phyloP scores from a whole-genome alignment of 2,888 invertebrate species.

The Calameuta pallipes region DNA sequence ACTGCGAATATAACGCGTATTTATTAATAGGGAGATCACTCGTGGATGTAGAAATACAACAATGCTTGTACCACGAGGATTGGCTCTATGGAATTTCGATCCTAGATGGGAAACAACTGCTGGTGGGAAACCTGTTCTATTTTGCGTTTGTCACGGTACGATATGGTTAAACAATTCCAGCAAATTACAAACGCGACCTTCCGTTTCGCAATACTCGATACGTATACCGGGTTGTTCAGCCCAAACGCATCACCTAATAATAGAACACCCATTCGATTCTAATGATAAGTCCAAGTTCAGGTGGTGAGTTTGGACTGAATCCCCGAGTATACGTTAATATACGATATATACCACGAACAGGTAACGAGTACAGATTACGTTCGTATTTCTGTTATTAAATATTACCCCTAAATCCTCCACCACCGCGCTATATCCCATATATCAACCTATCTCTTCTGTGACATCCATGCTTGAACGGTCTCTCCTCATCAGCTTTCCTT shows the following conservation, averaged over 20 bases:
- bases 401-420: neutral
- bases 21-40: neutral
- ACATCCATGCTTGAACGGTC: neutral
- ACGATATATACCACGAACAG: neutral
- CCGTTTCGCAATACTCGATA: neutral
- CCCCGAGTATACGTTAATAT: neutral
- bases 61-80: neutral
- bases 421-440: neutral
- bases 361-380: neutral
- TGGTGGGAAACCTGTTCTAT: neutral
- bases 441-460: neutral
- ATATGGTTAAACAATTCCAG: neutral
- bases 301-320: no score
- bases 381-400: slow-evolving; percentile 1
- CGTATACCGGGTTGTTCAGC: neutral
- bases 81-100: neutral
- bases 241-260: no score
- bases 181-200: neutral
- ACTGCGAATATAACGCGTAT: neutral
- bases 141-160: neutral
- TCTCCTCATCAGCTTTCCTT: slow-evolving; percentile 2
- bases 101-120: neutral
- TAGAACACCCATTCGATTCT: no score
- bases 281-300: no score
- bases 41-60: neutral